Evolutionary conservation across 2,797 vertebrate species (phyloP), one percentile per base, ranked within the genome.

Genomic region (Xenentodon cancila): DNA sequence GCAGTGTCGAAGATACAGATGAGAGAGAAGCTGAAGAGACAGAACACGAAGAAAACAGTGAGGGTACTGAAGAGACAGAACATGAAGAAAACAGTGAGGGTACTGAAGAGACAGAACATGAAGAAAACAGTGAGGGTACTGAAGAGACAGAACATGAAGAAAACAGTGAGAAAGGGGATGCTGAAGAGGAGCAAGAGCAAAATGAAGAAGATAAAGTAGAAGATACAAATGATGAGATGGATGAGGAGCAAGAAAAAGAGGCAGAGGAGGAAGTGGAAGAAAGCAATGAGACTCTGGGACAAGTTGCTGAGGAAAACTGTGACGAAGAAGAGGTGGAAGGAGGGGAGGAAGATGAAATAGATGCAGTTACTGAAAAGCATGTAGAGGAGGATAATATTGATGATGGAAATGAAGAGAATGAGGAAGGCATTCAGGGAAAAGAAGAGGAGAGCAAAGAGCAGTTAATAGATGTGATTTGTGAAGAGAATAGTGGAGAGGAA

Each of bases 1-100:
- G 53, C 16, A 65, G 5, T 42, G 63, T 19, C 68, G 60, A 75
- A n/a, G 71, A 81, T n/a, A 71, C 44, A 37, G 77, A 82, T 59
- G 82, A 74, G 30, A 72, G 73, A 43, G 55, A 80, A 5, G 22
- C 0, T 15, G 63, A 69, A 1, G 68, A 62, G 22, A 62, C 22
- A 18, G 50, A 69, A 7, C 55, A 46, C 7, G 69, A 73, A 54
- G 47, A 44, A 56, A 48, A 59, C 34, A 19, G 43, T 15, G 54
- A 64, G 44, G 34, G n/a, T 20, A 19, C 0, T 15, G 63, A 69
- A 1, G 68, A 62, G 22, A 62, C 22, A 18, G 50, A 69, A 7
- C 55, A 46, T 8, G 69, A 73, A 54, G 47, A 44, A 56, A 48
- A 59, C 34, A 19, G 43, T 15, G 54, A 64, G 44, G 34, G n/a